phyloP scores from a whole-genome alignment of 1,140 invertebrate species.

The Dinothrombium tinctorium region DNA sequence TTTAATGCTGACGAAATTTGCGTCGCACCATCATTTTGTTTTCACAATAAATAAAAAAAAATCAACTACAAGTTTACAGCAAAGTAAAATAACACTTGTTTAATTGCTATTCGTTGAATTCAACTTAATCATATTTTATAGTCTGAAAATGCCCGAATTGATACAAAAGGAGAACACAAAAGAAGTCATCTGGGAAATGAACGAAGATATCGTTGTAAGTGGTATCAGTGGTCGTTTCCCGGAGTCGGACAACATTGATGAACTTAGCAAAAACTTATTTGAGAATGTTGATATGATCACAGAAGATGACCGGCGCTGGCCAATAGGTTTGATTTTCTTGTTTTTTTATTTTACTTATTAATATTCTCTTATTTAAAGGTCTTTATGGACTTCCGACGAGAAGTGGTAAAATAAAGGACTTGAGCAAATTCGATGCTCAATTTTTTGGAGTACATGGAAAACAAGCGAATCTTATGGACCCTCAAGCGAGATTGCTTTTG shows the following conservation, averaged over 20 bases:
- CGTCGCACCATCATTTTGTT: too few relatives aligned
- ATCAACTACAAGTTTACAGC: too few relatives aligned
- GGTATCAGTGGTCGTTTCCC: slow-evolving; percentile 73
- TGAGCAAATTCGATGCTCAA: slow-evolving; percentile 57
- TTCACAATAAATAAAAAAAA: too few relatives aligned
- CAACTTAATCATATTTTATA: too few relatives aligned
- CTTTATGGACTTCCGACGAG: slow-evolving; percentile 47
- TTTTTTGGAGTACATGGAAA: slow-evolving; percentile 79
- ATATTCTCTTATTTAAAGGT: slow-evolving; percentile 18
- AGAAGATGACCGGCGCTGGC: slow-evolving; percentile 13
- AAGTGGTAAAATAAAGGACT: slow-evolving; percentile 67
- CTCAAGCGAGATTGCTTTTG: slow-evolving; percentile 65
- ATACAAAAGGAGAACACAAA: not conserved
- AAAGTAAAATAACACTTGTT: too few relatives aligned
- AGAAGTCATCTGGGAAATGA: slow-evolving; percentile 1
- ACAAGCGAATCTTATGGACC: slow-evolving; percentile 84
- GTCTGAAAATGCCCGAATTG: too few relatives aligned
- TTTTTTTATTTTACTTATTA: not conserved
- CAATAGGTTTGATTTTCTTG: slow-evolving; percentile 22
- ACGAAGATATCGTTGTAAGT: slow-evolving; percentile 57
- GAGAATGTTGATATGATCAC: slow-evolving; percentile 49
- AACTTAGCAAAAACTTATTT: slow-evolving; percentile 66
- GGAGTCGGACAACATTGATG: slow-evolving; percentile 59
- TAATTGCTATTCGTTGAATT: too few relatives aligned
- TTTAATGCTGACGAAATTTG: too few relatives aligned